Base-by-base conservation (phyloP, 2,113 vertebrate genomes). In the Tautogolabrus adspersus region DNA sequence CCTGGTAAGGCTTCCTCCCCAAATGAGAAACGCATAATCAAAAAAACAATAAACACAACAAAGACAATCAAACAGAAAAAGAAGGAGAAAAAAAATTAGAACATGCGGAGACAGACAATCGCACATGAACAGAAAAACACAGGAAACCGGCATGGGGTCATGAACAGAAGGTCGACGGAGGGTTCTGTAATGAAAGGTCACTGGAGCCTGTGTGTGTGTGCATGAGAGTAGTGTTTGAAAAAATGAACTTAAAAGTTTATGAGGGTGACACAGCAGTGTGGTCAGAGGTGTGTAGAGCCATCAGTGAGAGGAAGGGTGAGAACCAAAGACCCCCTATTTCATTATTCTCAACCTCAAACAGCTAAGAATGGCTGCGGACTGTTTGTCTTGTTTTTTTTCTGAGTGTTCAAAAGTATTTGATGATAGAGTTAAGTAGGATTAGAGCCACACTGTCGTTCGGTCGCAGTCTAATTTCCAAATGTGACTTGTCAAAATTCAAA, bases 31-130 rank as follows among this genome's bases (percentile, higher is more conserved):
- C 79, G 58, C 13, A 75, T 52, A n/a, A 52, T 52, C 5, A 52
- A 63, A 62, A 83, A 72, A 65, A 75, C 59, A 44, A 61, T n/a
- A 34, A n/a, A 57, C 61, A n/a, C 54, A 61, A 72, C 67, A 51
- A 58, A 10, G 13, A 56, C 40, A n/a, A 54, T 38, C 26, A 0
- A 81, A 84, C 60, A 34, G 30, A 11, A 67, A 75, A 58, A 79
- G 47, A 76, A 78, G 60, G 49, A 79, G 73, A 89, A 91, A 88
- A 59, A 0, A 81, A 88, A 87, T 59, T 66, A 75, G 76, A 88
- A 82, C 91, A 92, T 91, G 87, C 85, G 78, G 70, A 84, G 57
- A 84, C 85, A 82, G 59, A 78, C 75, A 59, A 81, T 15, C 70
- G 19, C 79, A 89, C 75, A 6, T 21, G 51, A 81, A 89, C 80